phyloP scores from a whole-genome alignment of 2,113 vertebrate genomes.

The Cichladusa arquata region DNA sequence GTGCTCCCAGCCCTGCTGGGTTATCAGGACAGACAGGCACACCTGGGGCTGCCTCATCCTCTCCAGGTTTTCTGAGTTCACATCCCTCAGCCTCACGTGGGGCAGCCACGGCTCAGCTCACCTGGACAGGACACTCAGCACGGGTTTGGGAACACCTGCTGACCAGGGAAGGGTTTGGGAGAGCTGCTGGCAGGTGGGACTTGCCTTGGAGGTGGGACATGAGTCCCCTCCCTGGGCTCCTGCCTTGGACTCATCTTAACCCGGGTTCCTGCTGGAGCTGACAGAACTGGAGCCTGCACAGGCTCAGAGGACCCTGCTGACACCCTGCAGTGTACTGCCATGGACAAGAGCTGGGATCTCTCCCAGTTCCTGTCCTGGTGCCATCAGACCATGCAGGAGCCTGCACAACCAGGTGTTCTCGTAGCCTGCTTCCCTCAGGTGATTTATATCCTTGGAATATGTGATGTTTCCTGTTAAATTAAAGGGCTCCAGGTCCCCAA shows the following conservation, averaged over 20 bases:
- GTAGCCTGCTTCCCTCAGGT: slow-evolving; percentile 43
- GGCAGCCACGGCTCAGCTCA: background rate
- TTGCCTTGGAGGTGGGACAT: background rate
- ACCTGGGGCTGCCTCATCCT: background rate
- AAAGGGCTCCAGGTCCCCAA: slow-evolving; percentile 51
- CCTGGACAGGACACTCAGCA: background rate
- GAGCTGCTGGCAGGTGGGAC: background rate
- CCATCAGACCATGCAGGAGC: background rate
- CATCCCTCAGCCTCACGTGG: background rate
- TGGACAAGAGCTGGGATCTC: background rate
- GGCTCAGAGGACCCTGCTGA: slow-evolving; percentile 15
- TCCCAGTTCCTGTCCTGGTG: background rate
- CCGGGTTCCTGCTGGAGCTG: background rate
- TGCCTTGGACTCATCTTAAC: background rate
- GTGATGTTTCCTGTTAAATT: slow-evolving; percentile 67
- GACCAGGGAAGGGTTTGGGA: background rate
- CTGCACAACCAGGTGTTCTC: slow-evolving; percentile 65
- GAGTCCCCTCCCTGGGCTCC: background rate
- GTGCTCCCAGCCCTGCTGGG: rapidly evolving
- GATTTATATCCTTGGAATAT: slow-evolving; percentile 68
- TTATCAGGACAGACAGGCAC: rapidly evolving
- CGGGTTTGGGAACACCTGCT: rapidly evolving
- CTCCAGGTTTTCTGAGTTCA: background rate
- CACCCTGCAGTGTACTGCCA: background rate
- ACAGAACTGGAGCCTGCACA: background rate